phyloP scores from a whole-genome alignment of 2,113 vertebrate species.

The Orientallactaga bullata region DNA sequence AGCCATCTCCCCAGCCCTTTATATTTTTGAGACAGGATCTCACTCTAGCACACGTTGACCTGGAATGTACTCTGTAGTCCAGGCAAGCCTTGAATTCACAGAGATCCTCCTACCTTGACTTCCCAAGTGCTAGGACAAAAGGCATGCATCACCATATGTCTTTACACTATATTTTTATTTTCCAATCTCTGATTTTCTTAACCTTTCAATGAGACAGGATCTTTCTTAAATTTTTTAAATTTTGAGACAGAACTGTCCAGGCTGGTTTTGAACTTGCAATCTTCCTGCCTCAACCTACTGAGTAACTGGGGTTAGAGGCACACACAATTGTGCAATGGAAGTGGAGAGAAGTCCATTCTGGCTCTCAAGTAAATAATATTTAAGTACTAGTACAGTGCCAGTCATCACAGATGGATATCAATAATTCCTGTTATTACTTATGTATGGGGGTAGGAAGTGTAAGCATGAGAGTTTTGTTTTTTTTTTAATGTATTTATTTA shows the following conservation, averaged over 20 bases:
- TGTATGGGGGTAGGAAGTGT: neutral
- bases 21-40: too few relatives aligned
- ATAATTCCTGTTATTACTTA: too few relatives aligned
- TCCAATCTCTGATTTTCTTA: neutral
- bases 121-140: too few relatives aligned
- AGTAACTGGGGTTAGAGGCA: too few relatives aligned
- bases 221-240: too few relatives aligned
- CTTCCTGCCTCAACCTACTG: neutral
- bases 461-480: neutral
- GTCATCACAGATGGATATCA: neutral
- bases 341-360: neutral
- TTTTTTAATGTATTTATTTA: too few relatives aligned
- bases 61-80: too few relatives aligned
- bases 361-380: slow-evolving; percentile 25
- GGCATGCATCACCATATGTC: too few relatives aligned
- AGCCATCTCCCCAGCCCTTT: slow-evolving; percentile 3
- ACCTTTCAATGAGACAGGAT: neutral
- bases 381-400: slow-evolving; percentile 25
- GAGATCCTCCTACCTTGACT: too few relatives aligned
- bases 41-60: too few relatives aligned
- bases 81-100: too few relatives aligned
- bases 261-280: neutral
- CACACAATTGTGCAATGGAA: too few relatives aligned
- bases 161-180: slow-evolving; percentile 38
- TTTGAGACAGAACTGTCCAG: neutral